Evolutionary conservation across 2,113 vertebrate genomes (phyloP).

Genomic region (Riparia riparia): DNA sequence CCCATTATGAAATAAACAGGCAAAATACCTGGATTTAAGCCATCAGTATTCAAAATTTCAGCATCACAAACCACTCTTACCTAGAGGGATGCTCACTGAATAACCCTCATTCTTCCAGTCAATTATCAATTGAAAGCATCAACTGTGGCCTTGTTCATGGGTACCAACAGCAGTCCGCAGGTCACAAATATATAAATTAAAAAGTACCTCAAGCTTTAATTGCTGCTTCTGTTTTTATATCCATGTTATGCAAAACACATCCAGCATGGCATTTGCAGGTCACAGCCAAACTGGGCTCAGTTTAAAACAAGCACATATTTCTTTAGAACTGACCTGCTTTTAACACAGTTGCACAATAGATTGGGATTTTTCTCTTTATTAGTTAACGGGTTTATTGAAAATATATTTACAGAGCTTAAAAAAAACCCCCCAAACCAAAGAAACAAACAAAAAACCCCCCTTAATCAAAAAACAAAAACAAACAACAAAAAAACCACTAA

Average conservation of each 20-base stretch:
- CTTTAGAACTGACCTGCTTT: neutral
- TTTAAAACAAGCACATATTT: neutral
- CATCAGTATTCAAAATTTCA: neutral
- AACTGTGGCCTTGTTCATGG: neutral
- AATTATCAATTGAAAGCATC: neutral
- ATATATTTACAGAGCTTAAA: neutral
- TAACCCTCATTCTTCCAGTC: neutral
- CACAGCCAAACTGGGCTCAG: neutral
- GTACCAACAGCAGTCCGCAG: neutral
- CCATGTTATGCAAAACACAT: neutral
- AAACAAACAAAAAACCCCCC: neutral
- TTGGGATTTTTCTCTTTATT: accelerated
- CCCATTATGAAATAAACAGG: neutral
- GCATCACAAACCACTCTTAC: neutral
- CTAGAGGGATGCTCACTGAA: neutral
- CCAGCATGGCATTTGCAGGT: neutral
- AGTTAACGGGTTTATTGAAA: neutral
- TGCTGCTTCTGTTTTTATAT: neutral
- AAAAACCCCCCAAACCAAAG: neutral
- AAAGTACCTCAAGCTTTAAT: neutral
- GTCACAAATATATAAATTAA: neutral
- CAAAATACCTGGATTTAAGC: neutral
- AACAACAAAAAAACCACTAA: neutral
- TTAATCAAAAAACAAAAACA: too few relatives aligned
- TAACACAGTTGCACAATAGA: neutral